Conservation (phyloP, 2,888 invertebrate genomes). For the Augochlorella aurata region DNA sequence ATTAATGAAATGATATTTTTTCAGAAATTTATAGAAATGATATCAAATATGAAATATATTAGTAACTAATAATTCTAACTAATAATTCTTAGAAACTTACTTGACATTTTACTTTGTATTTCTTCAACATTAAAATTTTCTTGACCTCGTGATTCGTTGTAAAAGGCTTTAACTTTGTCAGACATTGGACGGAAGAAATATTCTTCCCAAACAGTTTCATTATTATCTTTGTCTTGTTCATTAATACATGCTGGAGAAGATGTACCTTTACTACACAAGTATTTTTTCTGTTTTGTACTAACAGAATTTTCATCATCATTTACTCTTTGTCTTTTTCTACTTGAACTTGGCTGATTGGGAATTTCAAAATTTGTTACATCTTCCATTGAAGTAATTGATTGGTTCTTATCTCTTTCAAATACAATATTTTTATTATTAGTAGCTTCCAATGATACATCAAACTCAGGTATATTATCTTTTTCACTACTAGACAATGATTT, state of each 20-base stretch:
- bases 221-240: slow-evolving; percentile 6
- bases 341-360: not conserved
- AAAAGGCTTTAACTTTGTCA: slow-evolving; percentile 85
- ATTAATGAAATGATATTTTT: not conserved
- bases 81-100: slow-evolving; percentile 81
- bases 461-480: not conserved
- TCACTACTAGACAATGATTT: not conserved
- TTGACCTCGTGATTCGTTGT: slow-evolving; percentile 86
- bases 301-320: slow-evolving; percentile 17
- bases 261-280: not conserved
- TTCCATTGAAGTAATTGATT: slow-evolving; percentile 13
- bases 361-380: slow-evolving; percentile 17
- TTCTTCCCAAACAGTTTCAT: slow-evolving; percentile 51
- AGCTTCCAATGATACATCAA: not conserved
- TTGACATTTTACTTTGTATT: slow-evolving; percentile 86
- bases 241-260: not conserved
- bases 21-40: not conserved
- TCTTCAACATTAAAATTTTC: slow-evolving; percentile 85
- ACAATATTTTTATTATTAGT: not conserved
- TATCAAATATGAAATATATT: not conserved
- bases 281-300: slow-evolving; percentile 7
- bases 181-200: slow-evolving; percentile 73
- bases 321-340: slow-evolving; percentile 32
- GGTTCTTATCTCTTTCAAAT: slow-evolving; percentile 33
- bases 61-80: not conserved